phyloP scores from a whole-genome alignment of 2,113 vertebrate genomes.

The Odocoileus hemionus region DNA sequence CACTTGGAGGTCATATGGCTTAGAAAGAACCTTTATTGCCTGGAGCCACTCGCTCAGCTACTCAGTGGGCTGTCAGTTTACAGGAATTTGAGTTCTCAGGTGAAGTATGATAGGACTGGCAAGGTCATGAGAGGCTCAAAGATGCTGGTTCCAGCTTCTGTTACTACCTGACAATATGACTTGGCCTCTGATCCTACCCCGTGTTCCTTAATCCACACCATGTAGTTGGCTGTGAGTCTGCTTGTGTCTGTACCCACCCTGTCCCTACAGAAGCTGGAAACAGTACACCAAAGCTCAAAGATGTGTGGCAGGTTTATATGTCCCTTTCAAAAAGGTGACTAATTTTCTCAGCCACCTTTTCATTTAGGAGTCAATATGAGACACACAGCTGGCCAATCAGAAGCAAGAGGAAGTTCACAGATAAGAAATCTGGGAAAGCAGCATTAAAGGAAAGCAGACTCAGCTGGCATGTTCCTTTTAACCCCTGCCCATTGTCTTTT shows the following conservation, averaged over 20 bases:
- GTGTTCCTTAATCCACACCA: background rate
- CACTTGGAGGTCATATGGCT: background rate
- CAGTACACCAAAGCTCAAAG: background rate
- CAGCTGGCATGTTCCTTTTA: background rate
- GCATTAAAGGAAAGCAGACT: background rate
- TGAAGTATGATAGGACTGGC: background rate
- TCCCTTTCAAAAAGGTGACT: background rate
- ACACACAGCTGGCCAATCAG: background rate
- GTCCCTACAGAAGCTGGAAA: background rate
- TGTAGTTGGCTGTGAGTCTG: background rate
- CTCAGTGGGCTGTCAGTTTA: background rate
- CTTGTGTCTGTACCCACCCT: background rate
- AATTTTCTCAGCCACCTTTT: background rate
- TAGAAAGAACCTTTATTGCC: background rate
- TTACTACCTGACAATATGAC: background rate
- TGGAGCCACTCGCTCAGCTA: background rate
- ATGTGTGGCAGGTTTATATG: background rate
- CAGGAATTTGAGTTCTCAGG: background rate
- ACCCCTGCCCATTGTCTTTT: background rate
- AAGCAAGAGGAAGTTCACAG: background rate
- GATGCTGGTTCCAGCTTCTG: background rate
- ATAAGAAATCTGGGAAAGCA: background rate
- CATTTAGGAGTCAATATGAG: background rate
- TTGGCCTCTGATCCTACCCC: background rate
- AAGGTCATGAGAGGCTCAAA: background rate